Evolutionary conservation across 1,140 invertebrate genomes (phyloP).

Genomic region (Lepidurus packardi): DNA sequence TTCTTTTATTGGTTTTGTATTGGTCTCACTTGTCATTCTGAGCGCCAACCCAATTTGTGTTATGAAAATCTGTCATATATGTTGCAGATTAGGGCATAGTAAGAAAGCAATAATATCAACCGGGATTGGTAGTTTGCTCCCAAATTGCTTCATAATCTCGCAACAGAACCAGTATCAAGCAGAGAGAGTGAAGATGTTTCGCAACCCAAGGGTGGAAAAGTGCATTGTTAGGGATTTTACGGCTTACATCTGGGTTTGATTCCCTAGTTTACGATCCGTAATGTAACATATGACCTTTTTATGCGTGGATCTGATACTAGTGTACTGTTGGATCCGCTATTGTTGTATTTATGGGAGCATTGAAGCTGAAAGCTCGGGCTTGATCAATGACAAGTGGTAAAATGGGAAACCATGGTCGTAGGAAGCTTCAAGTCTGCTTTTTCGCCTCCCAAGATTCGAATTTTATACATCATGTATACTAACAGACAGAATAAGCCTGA

Average conservation of each 20-base stretch:
- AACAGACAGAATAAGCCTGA: neutral
- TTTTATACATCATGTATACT: neutral
- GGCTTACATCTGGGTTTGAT: neutral
- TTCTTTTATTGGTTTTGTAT: neutral
- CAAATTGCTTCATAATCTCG: neutral
- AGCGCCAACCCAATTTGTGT: neutral
- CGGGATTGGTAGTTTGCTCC: neutral
- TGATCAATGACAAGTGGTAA: neutral
- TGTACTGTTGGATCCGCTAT: neutral
- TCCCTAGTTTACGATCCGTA: neutral
- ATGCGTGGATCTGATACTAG: neutral
- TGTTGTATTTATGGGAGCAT: neutral
- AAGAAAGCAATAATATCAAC: neutral
- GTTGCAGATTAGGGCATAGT: neutral
- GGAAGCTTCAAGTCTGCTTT: neutral
- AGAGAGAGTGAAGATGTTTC: neutral
- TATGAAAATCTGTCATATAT: neutral
- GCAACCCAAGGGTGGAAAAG: neutral
- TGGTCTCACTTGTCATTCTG: neutral
- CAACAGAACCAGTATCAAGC: neutral
- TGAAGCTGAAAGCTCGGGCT: neutral
- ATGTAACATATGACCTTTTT: slow-evolving; percentile 17
- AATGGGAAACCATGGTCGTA: neutral
- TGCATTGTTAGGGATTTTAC: neutral
- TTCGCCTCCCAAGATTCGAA: neutral